phyloP scores from a whole-genome alignment of 2,797 vertebrate species.

The Oryzias sinensis region DNA sequence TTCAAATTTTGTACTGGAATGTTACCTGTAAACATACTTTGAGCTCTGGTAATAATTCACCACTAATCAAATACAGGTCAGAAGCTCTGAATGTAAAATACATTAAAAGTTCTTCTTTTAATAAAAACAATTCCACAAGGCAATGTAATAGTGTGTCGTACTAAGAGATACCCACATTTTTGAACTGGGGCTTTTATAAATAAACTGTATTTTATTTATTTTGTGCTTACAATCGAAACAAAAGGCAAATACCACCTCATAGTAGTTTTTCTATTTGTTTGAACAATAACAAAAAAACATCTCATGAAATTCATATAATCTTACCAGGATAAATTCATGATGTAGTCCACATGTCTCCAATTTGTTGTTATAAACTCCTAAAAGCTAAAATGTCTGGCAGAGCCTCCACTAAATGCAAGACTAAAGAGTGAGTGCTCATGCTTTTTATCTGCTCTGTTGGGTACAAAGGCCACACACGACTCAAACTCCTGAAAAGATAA shows the following conservation, averaged over 20 bases:
- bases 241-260: not conserved
- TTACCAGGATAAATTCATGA: slow-evolving; percentile 77
- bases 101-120: not conserved
- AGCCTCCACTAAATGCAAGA: slow-evolving; percentile 6
- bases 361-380: slow-evolving; percentile 16
- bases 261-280: not conserved
- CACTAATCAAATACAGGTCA: slow-evolving; percentile 52
- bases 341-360: slow-evolving; percentile 43
- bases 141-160: too few relatives aligned
- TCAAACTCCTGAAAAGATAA: slow-evolving; percentile 24
- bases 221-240: too few relatives aligned
- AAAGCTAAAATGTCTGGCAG: slow-evolving; percentile 10
- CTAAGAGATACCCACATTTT: too few relatives aligned
- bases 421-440: slow-evolving; percentile 18
- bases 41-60: slow-evolving; percentile 71
- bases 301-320: slow-evolving; percentile 8
- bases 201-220: too few relatives aligned
- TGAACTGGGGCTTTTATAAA: too few relatives aligned
- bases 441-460: slow-evolving; percentile 66
- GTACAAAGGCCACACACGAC: slow-evolving; percentile 73
- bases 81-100: slow-evolving; percentile 7
- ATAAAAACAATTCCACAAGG: too few relatives aligned
- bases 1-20: too few relatives aligned
- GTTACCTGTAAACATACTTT: slow-evolving; percentile 1
- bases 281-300: slow-evolving; percentile 2